Base-by-base conservation (phyloP, 2,888 invertebrate species). In the Gari tellinella region DNA sequence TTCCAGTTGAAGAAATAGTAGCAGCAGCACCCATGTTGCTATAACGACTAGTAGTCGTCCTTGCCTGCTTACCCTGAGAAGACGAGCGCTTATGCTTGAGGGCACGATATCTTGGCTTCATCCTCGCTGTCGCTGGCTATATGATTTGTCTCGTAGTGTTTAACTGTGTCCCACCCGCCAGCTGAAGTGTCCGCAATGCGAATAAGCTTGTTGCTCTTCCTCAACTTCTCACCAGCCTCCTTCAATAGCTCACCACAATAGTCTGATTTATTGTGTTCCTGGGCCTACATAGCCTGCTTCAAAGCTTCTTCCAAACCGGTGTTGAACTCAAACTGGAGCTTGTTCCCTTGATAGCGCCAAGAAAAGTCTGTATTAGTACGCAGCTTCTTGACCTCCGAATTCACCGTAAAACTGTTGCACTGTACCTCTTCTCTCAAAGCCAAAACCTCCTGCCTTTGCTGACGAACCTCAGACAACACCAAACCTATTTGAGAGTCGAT, bases 141-240 rank as follows among this genome's bases (percentile, higher is more conserved):
- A 31, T 4, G 31, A 10, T 31, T 31, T 31, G 31, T 10, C 31
- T 31, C 31, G 31, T 31, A 31, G n/a, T n/a, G n/a, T n/a, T n/a
- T n/a, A n/a, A 63, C 68, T 0, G 67, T 63, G 10, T 72, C 61
- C 72, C 64, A 72, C 5, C 67, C 64, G 0, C 56, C 60, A n/a
- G 72, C 64, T 0, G 56, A 63, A 1, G 52, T 45, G 25, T 76
- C 68, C 1, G 75, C 75, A 12, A 66, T 55, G 10, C 52, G 43
- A 14, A 70, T 25, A 57, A 23, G 57, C 45, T 57, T 43, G 8
- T 57, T 43, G 15, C 57, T 10, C 15, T 21, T 57, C 43, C 45
- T 57, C 10, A 57, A 15, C 15, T 57, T 57, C 19, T 57, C 57
- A 43, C 43, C 21, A 1, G 26, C 12, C n/a, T 57, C 55, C 7